Base-by-base conservation (phyloP, 2,888 invertebrate genomes). In the Hypercompe scribonia region DNA sequence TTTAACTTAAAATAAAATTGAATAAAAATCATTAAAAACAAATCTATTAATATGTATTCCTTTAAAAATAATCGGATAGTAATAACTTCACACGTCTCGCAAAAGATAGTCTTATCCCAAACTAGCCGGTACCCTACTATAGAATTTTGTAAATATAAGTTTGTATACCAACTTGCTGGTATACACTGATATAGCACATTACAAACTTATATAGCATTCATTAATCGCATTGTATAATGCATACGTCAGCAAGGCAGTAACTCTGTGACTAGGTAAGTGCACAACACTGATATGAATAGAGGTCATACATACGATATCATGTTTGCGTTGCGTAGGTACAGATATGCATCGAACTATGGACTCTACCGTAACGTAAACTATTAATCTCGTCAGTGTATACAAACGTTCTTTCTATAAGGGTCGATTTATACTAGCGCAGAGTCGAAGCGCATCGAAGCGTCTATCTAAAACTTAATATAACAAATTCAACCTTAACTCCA, bases 351-450 rank as follows among this genome's bases (percentile, higher is more conserved):
- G n/a, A 33, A 68, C 68, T 24, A 67, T 42, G 33, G 33, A 54
- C 50, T 72, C 39, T 75, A 39, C 54, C 68, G 46, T 61, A 72
- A 65, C 36, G 65, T 34, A 70, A 54, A 54, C 31, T 34, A 54
- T 24, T 15, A 42, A 42, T 15, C 15, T 42, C 15, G 15, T 42
- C 11, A 42, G 42, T 42, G 42, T 42, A 15, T 15, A 42, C 15
- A 42, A 42, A 39, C 39, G 15, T 11, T 39, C 15, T 42, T 42
- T 42, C 15, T 13, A 42, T 42, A 42, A 42, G 3, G 42, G 13
- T 42, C 15, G n/a, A n/a, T n/a, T n/a, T n/a, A n/a, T n/a, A n/a
- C n/a, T n/a, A n/a, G n/a, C n/a, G n/a, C n/a, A n/a, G n/a, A n/a
- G n/a, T n/a, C n/a, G n/a, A n/a, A n/a, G n/a, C n/a, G n/a, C n/a